A percentile compares a stretch with the other conserved stretches of the same genome.
Evolutionary conservation across 2,113 vertebrate species (phyloP).

Genomic region (Chaenocephalus aceratus): DNA sequence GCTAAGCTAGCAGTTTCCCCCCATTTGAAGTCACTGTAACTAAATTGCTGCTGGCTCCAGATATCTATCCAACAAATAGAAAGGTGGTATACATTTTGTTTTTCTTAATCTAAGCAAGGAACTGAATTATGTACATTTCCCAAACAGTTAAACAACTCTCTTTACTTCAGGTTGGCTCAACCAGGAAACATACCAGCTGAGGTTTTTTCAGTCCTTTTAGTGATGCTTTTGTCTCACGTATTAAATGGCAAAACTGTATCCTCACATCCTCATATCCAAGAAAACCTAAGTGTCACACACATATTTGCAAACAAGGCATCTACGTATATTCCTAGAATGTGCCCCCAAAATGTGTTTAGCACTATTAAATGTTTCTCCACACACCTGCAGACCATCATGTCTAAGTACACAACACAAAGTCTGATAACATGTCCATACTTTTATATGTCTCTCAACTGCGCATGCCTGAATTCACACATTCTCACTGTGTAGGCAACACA

Average conservation of each 20-base stretch:
- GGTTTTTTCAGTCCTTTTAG: neutral
- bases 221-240: neutral
- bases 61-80: neutral
- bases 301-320: constrained; percentile 6
- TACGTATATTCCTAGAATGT: constrained; percentile 6
- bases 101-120: neutral
- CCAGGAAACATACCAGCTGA: neutral
- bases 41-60: neutral
- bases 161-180: neutral
- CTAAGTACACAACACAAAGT: constrained; percentile 17
- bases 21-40: neutral
- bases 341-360: constrained; percentile 19
- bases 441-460: constrained; percentile 1
- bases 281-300: neutral
- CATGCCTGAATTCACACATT: constrained; percentile 44
- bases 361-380: constrained; percentile 2
- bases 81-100: neutral
- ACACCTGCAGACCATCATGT: constrained; percentile 24
- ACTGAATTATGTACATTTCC: neutral
- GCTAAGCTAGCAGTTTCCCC: neutral
- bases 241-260: neutral
- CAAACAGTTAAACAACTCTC: neutral
- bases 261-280: neutral
- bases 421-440: constrained; percentile 32
- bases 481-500: neutral